Base-by-base conservation (phyloP, 2,797 vertebrate genomes). In the Nasua narica region DNA sequence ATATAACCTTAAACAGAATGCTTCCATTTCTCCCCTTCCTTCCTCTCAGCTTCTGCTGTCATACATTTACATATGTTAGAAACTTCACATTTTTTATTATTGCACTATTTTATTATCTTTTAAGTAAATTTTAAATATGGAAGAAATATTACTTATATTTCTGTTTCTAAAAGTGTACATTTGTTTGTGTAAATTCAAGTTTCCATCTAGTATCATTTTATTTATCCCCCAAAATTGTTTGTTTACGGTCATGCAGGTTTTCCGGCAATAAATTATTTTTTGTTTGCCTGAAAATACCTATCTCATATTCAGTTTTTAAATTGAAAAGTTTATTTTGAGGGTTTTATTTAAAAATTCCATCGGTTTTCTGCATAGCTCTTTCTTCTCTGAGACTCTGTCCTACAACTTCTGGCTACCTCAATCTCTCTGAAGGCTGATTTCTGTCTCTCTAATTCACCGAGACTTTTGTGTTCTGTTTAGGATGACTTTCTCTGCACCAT, bases 281-380 rank as follows among this genome's bases (percentile, higher is more conserved):
- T 54, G 18, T 67, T 93, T 50, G 10, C 48, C 27, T 86, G 52
- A 85, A 78, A 90, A 85, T 58, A 67, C 27, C 32, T 82, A 50
- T 77, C 76, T 83, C 43, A 83, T 60, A 92, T 70, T 85, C 7
- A 74, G 5, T 96, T 85, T 92, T 90, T 93, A 65, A 72, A 85
- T 74, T 48, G 43, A 56, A 32, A 85, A 72, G 35, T 85, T 90
- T 76, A 29, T 74, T 46, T 54, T n/a, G 32, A 9, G 29, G 74
- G n/a, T 79, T 82, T 56, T 87, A n/a, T 58, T 82, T 76, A 48
- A 69, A 65, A 5, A 74, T 74, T 18, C 46, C 43, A 74, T 32
- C 32, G 29, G 58, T 90, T 74, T 74, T 93, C 54, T 84, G n/a
- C 7, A 65, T n/a, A 95, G 16, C 3, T 40, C 3, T 54, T 4